phyloP scores from a whole-genome alignment of 2,113 vertebrate genomes.

The Nannospalax galili region DNA sequence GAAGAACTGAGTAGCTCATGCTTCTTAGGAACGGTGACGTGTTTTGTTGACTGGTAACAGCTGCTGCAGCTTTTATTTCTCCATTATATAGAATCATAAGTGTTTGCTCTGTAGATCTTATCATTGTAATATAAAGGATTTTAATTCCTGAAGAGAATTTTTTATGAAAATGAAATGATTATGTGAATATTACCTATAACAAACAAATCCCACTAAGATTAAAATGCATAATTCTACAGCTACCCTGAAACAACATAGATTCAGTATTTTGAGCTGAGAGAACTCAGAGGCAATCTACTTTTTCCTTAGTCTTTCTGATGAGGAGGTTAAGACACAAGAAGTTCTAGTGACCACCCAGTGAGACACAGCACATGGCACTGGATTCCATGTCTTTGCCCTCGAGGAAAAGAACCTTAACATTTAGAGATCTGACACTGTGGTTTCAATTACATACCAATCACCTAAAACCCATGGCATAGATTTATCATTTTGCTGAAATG shows the following conservation, averaged over 20 bases:
- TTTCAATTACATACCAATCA: not conserved
- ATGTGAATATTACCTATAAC: constrained; percentile 63
- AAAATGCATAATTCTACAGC: not conserved
- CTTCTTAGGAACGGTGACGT: constrained; percentile 22
- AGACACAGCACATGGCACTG: not conserved
- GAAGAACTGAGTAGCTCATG: not conserved
- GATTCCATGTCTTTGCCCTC: not conserved
- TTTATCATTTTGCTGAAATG: not conserved
- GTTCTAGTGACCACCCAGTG: not conserved
- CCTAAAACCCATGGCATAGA: not conserved
- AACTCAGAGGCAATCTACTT: not conserved
- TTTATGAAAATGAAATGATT: constrained; percentile 26
- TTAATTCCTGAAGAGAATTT: constrained; percentile 72
- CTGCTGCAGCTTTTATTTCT: constrained; percentile 45
- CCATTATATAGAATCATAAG: not conserved
- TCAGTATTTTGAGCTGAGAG: not conserved
- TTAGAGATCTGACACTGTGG: not conserved
- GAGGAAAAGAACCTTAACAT: not conserved
- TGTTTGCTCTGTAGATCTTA: constrained; percentile 63
- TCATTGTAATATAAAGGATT: constrained; percentile 1
- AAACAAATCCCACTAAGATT: constrained; percentile 60
- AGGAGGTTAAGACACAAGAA: not conserved
- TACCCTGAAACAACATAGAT: not conserved
- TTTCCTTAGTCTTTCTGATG: not conserved
- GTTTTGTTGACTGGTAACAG: constrained; percentile 20